Evolutionary conservation across 2,888 invertebrate species (phyloP), one percentile per base, ranked within the genome.

Genomic region (Dynastes tityus): DNA sequence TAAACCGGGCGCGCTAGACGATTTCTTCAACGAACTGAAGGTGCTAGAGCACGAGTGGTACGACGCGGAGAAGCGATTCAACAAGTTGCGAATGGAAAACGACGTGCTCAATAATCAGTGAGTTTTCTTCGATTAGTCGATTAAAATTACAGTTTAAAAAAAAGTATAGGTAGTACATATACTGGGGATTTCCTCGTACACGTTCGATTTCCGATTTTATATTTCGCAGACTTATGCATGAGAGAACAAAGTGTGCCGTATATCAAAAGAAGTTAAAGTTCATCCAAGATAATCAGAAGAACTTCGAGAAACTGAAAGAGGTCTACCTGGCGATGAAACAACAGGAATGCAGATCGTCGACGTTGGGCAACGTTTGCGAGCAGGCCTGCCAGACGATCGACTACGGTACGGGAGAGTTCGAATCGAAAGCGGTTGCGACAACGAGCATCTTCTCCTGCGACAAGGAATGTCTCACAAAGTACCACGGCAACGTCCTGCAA

Each of bases 261-360:
- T 80, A 85, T 53, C 85, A 87, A 74, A 85, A 85, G 65, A 87
- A 87, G 75, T 81, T 87, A 1, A 84, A 86, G 70, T 87, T 86
- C 78, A 85, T 87, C 16, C 85, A 86, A 80, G 86, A 86, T 63
- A 87, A 88, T 73, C 86, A 87, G 67, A 84, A 84, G 64, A 83
- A 87, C 9, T 86, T 87, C 70, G 85, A 85, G 76, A 84, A 84
- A 74, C 76, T 87, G 32, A 86, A 86, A 78, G 84, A 88, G 79
- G 86, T 86, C 2, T 87, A 87, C 77, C 82, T 87, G 40, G 85
- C 83, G 75, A 84, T 87, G 85, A 87, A 86, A 80, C 86, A 86
- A 71, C 86, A 87, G 55, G 85, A 87, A 82, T 85, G 84, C 4
- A 83, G 83, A 76, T 83, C 45, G 1, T 55, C 13, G 32, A 51